Base-by-base conservation (phyloP, 2,113 vertebrate species). In the Chaetodon trifascialis region DNA sequence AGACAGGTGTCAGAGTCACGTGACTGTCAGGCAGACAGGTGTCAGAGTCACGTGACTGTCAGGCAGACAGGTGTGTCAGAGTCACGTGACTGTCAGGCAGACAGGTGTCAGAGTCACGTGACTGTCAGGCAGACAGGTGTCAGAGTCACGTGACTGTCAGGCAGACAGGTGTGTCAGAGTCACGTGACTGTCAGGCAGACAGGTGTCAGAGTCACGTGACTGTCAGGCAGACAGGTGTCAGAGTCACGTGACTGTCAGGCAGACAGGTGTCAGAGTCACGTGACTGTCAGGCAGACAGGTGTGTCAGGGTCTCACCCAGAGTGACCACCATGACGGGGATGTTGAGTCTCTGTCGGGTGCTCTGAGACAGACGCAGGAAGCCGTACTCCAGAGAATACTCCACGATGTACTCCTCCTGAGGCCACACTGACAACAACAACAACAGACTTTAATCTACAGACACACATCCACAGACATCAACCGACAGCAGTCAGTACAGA, bases 301-400 rank as follows among this genome's bases (percentile, higher is more conserved):
- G 34, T 30, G 3, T 10, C 9, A 4, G 66, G 4, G 40, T 66
- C 85, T 97, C 88, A 99, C 98, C 98, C 78, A 99, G 92, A 0
- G 98, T 99, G 77, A 99, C 98, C 60, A 99, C 97, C 98, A 99
- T 99, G 82, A 99, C 98, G 0, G 98, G 98, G 92, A 99, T 98
- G 95, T 97, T 97, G 67, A 99, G 97, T 47, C 97, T 96, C 91
- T 99, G 98, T 2, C 98, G 93, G 0, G 98, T 98, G 95, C 93
- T 96, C 93, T 98, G 98, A 0, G 98, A 99, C 60, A 99, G 93
- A n/a, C 98, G 96, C 68, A 99, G 92, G 80, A 99, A 99, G 14
- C 98, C 98, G 0, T 99, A 99, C 80, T 99, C 98, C 92, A 99
- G 86, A 0, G 98, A 99, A 83, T 99, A 99, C 73, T 99, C 98